These are phyloP conservation scores for Drosophila burlai DNA, from an alignment of 1,140 invertebrate species.

Conservation along the genomic window DNA sequence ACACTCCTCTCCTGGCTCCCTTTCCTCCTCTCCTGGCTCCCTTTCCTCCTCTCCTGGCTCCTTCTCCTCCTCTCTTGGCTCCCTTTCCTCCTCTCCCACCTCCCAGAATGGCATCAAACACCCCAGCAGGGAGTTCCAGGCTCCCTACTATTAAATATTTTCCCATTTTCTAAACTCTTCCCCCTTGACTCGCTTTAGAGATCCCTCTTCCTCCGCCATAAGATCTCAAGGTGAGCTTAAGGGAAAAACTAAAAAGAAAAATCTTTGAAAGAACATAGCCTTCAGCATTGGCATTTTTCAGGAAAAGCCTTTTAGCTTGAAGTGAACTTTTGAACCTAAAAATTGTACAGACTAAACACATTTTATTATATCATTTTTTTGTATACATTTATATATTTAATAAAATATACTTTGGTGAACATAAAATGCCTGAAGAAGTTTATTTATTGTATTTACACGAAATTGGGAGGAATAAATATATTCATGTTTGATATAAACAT, in stretches of 20 bases:
- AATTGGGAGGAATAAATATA: background rate
- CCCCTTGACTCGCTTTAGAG: background rate
- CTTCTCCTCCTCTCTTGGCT: background rate
- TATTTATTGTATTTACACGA: no score
- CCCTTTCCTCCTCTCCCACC: background rate
- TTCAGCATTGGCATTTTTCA: constrained; percentile 22
- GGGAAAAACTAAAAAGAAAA: background rate
- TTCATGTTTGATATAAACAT: no score
- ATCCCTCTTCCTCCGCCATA: background rate
- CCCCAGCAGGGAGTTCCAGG: constrained; percentile 63
- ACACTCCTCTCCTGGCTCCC: background rate
- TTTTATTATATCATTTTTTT: constrained; percentile 4
- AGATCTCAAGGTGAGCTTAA: background rate
- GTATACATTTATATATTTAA: constrained; percentile 23
- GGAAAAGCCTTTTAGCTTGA: constrained; percentile 19
- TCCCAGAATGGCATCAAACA: constrained; percentile 9
- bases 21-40: background rate
- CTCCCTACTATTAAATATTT: constrained; percentile 51
- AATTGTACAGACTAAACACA: constrained; percentile 1
- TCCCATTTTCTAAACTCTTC: background rate
- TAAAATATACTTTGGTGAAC: constrained; percentile 22
- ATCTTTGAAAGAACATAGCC: background rate
- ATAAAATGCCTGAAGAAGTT: no score
- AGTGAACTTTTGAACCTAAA: background rate
- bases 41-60: background rate